Evolutionary conservation across 2,113 vertebrate genomes (phyloP).

Genomic region (Egretta garzetta): DNA sequence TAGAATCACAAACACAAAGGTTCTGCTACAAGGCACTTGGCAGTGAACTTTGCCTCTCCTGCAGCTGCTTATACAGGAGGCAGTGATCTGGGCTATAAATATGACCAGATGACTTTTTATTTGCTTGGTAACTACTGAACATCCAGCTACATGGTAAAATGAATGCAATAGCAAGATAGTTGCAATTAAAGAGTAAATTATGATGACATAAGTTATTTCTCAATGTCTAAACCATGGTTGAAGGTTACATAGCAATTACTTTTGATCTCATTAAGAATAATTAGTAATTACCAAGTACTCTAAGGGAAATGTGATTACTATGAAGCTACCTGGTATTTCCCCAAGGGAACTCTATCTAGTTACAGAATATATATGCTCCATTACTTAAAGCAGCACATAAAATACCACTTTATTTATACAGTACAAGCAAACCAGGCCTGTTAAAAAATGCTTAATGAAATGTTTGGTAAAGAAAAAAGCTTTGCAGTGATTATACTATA

Average conservation of each 20-base stretch:
- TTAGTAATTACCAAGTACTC: conserved; percentile 57
- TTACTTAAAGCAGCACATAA: conserved; percentile 46
- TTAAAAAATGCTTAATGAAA: conserved; percentile 34
- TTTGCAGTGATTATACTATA: background rate
- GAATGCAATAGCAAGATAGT: background rate
- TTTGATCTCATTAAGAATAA: conserved; percentile 71
- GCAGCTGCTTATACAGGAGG: background rate
- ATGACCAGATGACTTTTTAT: conserved; percentile 4
- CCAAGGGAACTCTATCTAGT: conserved; percentile 20
- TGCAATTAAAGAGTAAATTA: conserved; percentile 55
- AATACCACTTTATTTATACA: conserved; percentile 33
- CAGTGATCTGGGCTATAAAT: background rate
- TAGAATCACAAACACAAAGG: background rate
- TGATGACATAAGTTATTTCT: conserved; percentile 57
- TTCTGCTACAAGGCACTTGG: background rate
- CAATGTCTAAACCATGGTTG: conserved; percentile 59
- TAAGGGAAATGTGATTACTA: conserved; percentile 57
- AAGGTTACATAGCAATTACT: conserved; percentile 68
- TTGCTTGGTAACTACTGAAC: background rate
- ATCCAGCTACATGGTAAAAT: background rate
- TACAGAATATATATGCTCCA: conserved; percentile 34
- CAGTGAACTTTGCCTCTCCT: background rate
- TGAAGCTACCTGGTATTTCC: conserved; percentile 54
- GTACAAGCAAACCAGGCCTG: background rate
- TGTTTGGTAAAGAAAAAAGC: background rate